Conservation (phyloP, 1,140 invertebrate genomes). For the Grapholita molesta region DNA sequence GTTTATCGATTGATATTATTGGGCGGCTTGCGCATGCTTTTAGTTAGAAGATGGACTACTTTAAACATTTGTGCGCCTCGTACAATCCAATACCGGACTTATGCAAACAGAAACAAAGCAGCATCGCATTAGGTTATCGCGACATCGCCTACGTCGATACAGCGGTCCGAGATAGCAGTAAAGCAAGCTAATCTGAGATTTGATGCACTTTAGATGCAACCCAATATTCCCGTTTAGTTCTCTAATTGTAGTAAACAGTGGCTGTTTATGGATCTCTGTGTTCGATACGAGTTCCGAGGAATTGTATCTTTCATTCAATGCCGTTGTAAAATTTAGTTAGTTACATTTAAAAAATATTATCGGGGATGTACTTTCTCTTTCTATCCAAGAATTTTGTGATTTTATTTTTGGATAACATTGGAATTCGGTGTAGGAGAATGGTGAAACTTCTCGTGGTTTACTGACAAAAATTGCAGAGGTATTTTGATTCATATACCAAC, state of each 20-base stretch:
- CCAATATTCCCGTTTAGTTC: constrained; percentile 10
- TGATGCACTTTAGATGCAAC: constrained; percentile 13
- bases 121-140: neutral
- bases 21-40: too few species aligned
- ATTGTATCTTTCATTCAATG: neutral
- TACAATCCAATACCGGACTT: neutral
- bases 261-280: neutral
- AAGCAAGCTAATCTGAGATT: constrained; percentile 11
- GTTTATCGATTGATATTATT: too few species aligned
- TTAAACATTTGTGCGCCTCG: neutral
- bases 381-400: too few species aligned
- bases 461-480: too few species aligned
- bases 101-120: constrained; percentile 9
- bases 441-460: too few species aligned
- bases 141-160: constrained; percentile 2
- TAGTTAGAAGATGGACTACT: neutral
- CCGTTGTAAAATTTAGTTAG: neutral
- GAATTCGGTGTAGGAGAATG: too few species aligned
- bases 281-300: neutral
- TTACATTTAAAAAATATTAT: neutral
- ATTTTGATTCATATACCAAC: too few species aligned
- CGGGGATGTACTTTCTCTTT: too few species aligned
- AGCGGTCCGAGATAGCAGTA: neutral
- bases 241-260: constrained; percentile 13
- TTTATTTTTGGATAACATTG: too few species aligned